These are phyloP conservation scores for Zaprionus vittiger DNA, from an alignment of 1,140 invertebrate genomes.

Conservation along the genomic window DNA sequence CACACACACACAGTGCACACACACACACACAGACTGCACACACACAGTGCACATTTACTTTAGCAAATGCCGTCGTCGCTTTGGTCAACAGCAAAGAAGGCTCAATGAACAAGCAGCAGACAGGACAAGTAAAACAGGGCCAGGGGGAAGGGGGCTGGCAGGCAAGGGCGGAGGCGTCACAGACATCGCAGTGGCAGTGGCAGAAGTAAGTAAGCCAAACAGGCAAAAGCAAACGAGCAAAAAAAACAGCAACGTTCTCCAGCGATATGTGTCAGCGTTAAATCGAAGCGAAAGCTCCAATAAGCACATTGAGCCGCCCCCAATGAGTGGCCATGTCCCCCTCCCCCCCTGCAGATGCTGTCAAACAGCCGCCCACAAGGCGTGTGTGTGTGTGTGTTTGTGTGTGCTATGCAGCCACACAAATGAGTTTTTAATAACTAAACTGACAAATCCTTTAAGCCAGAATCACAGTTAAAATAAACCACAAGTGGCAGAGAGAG, in stretches of 20 bases:
- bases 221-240: conserved; percentile 32
- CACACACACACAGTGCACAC: conserved; percentile 6
- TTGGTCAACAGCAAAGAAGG: conserved; percentile 59
- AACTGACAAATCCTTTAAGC: conserved; percentile 77
- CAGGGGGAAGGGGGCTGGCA: neutral
- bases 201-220: conserved; percentile 33
- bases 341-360: neutral
- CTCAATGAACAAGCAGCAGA: conserved; percentile 2
- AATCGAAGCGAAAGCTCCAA: conserved; percentile 69
- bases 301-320: conserved; percentile 40
- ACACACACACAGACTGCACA: conserved; percentile 14
- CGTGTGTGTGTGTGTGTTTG: conserved; percentile 9
- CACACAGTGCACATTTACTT: conserved; percentile 35
- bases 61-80: conserved; percentile 44
- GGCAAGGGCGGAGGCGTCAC: neutral
- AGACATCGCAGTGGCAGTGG: neutral
- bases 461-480: conserved; percentile 16
- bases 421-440: conserved; percentile 80
- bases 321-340: neutral
- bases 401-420: conserved; percentile 22
- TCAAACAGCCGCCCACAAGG: neutral
- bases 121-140: neutral
- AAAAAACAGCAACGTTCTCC: conserved; percentile 45
- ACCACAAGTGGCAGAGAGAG: neutral
- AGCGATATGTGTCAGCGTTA: conserved; percentile 76